Conservation (phyloP, 2,888 invertebrate genomes). For the Metopia argyrocephala region DNA sequence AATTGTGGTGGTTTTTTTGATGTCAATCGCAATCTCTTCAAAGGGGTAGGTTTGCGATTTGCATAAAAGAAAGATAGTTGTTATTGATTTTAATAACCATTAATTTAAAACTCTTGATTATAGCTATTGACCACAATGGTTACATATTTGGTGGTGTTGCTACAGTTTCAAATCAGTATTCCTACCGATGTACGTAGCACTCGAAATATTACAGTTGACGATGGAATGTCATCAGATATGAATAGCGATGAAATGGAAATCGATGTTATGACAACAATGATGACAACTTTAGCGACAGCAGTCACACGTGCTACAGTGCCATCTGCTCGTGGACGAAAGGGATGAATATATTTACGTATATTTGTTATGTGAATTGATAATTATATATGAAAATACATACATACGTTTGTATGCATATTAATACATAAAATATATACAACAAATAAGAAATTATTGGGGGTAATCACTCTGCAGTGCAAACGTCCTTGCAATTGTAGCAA, state of each 20-base stretch:
- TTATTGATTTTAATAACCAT: background rate
- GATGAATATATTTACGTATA: constrained; percentile 26
- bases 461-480: no score
- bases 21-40: constrained; percentile 85
- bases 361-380: background rate
- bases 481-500: no score
- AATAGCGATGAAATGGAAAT: constrained; percentile 68
- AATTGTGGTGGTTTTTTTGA: constrained; percentile 87
- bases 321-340: constrained; percentile 50
- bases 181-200: constrained; percentile 79
- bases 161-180: constrained; percentile 88
- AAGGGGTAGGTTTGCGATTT: constrained; percentile 80
- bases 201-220: constrained; percentile 64
- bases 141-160: constrained; percentile 85
- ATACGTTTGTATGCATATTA: no score
- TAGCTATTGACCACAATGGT: constrained; percentile 87
- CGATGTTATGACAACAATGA: constrained; percentile 65
- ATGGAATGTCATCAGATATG: constrained; percentile 65
- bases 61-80: background rate
- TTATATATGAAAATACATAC: background rate
- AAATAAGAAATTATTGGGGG: no score
- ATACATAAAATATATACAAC: background rate
- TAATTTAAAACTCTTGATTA: constrained; percentile 33
- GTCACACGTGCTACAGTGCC: constrained; percentile 12
- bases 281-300: constrained; percentile 40